Base-by-base conservation (phyloP, 2,888 invertebrate genomes). In the Agonopterix subpropinquella region DNA sequence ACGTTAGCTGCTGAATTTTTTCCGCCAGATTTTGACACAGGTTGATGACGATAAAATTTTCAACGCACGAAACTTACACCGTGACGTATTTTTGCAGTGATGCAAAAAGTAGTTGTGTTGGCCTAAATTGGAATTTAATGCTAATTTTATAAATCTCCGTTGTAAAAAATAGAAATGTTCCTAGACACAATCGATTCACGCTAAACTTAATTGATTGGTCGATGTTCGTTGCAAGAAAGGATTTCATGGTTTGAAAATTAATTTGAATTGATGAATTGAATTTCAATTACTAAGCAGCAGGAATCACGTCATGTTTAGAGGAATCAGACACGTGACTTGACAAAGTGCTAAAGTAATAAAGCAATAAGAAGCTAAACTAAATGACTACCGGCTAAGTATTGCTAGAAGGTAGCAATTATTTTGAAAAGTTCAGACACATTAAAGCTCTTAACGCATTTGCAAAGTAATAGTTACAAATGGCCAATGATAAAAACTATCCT, bases 61-160 rank as follows among this genome's bases (percentile, higher is more conserved):
- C 75, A 82, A 80, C 80, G 79, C 82, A 77, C 76, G 76, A 75
- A 67, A 53, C 65, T 52, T 63, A 63, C 59, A 68, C 70, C 71
- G 70, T 77, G 71, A 76, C 71, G 73, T 68, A 80, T 77, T 77
- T 75, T 77, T 83, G 77, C 83, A 80, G 58, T 61, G 62, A 67
- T 81, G 81, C 78, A 78, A 83, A 82, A 77, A 75, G 67, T 73
- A 66, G 61, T 61, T 67, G 63, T 64, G 28, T 28, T 28, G 62
- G 63, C 53, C 65, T 58, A 65, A 73, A 77, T 79, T 56, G 68
- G 45, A 55, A 61, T 73, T 70, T 67, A 66, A 79, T 80, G 72
- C 66, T 64, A 74, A 75, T 73, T 65, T 64, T 57, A 61, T 44
- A 48, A 51, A 48, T 46, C 48, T 45, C 35, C 44, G 36, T 4